Conservation (phyloP, 2,113 vertebrate species). For the Vombatus ursinus region DNA sequence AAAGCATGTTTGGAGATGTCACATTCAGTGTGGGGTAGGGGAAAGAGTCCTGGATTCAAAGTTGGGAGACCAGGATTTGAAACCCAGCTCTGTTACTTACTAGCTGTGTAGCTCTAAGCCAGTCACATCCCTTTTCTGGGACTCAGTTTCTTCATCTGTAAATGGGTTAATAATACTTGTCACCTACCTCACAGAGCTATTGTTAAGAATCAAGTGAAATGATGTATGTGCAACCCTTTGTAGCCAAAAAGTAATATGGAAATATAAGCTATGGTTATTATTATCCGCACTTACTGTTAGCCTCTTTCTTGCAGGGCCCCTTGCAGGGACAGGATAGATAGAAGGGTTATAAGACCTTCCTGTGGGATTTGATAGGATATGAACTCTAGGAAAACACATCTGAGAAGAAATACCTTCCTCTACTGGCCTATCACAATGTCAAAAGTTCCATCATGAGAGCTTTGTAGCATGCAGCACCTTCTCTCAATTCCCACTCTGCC, state of each 20-base stretch:
- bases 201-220: background rate
- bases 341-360: background rate
- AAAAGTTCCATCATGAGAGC: background rate
- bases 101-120: background rate
- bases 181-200: background rate
- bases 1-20: background rate
- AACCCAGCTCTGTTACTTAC: background rate
- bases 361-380: background rate
- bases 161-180: background rate
- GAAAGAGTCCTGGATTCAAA: background rate
- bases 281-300: background rate
- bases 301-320: background rate
- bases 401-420: background rate
- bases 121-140: background rate
- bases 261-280: background rate
- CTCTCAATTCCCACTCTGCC: background rate
- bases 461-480: background rate
- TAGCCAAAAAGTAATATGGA: background rate
- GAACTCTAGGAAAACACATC: background rate
- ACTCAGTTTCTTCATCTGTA: background rate
- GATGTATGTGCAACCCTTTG: background rate
- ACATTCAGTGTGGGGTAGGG: background rate
- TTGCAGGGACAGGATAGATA: background rate
- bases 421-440: background rate
- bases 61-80: background rate